Conservation (phyloP, 2,888 invertebrate genomes). For the Glyphotaelius pellucidus region DNA sequence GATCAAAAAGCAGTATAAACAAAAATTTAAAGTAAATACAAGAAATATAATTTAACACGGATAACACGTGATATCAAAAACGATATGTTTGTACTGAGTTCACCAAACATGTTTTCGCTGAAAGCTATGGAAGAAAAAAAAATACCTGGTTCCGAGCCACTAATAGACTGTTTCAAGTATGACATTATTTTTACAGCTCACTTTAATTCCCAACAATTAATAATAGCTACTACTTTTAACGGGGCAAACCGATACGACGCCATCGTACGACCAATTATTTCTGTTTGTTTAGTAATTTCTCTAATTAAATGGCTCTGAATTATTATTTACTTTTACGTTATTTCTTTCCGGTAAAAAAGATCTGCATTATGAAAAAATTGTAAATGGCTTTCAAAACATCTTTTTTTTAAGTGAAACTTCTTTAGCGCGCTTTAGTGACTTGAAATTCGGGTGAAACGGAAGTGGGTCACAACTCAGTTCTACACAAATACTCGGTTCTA, state of each 20-base stretch:
- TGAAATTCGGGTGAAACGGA: too few species aligned
- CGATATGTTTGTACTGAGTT: neutral
- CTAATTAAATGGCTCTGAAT: neutral
- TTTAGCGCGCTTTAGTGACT: too few species aligned
- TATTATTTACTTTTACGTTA: neutral
- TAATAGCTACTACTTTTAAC: too few species aligned
- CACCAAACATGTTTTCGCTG: neutral
- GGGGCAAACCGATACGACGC: too few species aligned
- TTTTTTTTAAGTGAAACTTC: too few species aligned
- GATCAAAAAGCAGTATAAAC: too few species aligned
- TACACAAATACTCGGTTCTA: too few species aligned
- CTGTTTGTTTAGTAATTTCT: constrained; percentile 32
- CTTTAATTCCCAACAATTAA: neutral
- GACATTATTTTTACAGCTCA: neutral
- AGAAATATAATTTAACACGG: too few species aligned
- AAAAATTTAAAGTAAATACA: too few species aligned
- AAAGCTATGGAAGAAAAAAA: neutral
- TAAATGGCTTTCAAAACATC: neutral
- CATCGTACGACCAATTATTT: constrained; percentile 1
- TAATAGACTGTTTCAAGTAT: neutral
- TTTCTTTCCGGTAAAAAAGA: neutral
- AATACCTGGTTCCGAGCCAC: neutral
- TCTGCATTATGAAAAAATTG: neutral
- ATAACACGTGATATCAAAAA: too few species aligned
- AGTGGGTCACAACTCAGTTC: too few species aligned